Evolutionary conservation across 2,113 vertebrate genomes (phyloP).

Genomic region (Lepidiolamprologus cunningtoni): DNA sequence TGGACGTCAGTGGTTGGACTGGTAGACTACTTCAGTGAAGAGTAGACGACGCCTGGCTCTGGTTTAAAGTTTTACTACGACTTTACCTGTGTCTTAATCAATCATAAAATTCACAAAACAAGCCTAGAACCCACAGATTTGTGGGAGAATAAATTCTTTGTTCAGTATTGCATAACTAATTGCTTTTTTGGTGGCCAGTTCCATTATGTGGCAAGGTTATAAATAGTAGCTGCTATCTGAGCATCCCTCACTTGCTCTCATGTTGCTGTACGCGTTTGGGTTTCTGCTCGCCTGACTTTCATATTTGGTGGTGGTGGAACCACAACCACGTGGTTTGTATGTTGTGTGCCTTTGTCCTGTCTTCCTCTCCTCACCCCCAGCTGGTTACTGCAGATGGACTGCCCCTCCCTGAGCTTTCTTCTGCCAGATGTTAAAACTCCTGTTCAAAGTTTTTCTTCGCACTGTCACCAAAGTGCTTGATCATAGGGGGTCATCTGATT

Average conservation of each 20-base stretch:
- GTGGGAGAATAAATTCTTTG: neutral
- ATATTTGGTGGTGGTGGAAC: neutral
- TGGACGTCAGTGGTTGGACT: fast-evolving
- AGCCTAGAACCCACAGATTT: neutral
- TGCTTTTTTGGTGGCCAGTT: neutral
- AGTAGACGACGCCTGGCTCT: neutral
- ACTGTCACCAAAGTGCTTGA: fast-evolving
- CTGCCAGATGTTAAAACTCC: neutral
- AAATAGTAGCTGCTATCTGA: neutral
- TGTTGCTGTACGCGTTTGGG: neutral
- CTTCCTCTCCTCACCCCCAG: neutral
- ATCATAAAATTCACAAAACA: too few relatives aligned
- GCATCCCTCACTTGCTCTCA: neutral
- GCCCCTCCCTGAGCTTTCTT: fast-evolving
- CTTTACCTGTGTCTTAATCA: neutral
- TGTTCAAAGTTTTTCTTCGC: neutral
- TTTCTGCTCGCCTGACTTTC: neutral
- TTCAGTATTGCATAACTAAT: neutral
- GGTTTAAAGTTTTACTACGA: neutral
- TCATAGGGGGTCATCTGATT: neutral
- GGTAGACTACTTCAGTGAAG: neutral
- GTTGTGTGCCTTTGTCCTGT: neutral
- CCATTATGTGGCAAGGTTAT: fast-evolving
- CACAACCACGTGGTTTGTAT: neutral
- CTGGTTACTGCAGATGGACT: neutral